Evolutionary conservation across 1,140 invertebrate species (phyloP).

Genomic region (Heliconius melpomene): DNA sequence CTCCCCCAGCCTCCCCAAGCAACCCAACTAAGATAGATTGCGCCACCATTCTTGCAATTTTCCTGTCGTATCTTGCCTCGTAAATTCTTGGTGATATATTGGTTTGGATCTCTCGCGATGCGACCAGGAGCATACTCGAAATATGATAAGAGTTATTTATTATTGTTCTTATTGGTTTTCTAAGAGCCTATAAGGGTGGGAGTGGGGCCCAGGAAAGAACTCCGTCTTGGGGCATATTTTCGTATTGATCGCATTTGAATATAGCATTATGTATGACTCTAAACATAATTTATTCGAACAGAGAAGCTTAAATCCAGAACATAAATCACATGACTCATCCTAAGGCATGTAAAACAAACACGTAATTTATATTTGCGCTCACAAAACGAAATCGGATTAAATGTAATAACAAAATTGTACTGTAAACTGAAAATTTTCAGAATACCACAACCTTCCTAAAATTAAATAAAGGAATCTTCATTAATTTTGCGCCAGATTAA

Average conservation of each 20-base stretch:
- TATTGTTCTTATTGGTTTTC: conserved; percentile 81
- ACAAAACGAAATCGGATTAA: conserved; percentile 52
- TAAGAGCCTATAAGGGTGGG: conserved; percentile 45
- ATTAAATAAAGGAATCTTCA: conserved; percentile 63
- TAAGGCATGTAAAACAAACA: conserved; percentile 50
- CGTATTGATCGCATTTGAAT: conserved; percentile 45
- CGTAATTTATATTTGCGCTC: conserved; percentile 48
- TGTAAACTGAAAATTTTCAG: conserved; percentile 45
- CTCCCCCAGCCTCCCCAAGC: conserved; percentile 74
- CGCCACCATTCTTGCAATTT: conserved; percentile 90
- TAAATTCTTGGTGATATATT: conserved; percentile 88
- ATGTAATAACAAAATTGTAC: conserved; percentile 48
- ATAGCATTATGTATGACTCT: conserved; percentile 25
- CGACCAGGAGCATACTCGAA: conserved; percentile 83
- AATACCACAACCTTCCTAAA: conserved; percentile 49
- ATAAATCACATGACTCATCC: conserved; percentile 51
- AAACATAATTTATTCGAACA: conserved; percentile 41
- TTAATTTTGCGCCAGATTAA: conserved; percentile 73
- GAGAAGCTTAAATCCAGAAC: conserved; percentile 42
- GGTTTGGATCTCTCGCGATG: conserved; percentile 84
- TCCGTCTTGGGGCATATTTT: conserved; percentile 54
- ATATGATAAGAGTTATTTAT: conserved; percentile 82
- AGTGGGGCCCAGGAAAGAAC: conserved; percentile 46
- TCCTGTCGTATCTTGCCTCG: conserved; percentile 89
- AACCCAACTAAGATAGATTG: conserved; percentile 86